These are phyloP conservation scores for Actinostola sp. DNA, from an alignment of 92 coral and sea anemone genomes.

Conservation along the genomic window DNA sequence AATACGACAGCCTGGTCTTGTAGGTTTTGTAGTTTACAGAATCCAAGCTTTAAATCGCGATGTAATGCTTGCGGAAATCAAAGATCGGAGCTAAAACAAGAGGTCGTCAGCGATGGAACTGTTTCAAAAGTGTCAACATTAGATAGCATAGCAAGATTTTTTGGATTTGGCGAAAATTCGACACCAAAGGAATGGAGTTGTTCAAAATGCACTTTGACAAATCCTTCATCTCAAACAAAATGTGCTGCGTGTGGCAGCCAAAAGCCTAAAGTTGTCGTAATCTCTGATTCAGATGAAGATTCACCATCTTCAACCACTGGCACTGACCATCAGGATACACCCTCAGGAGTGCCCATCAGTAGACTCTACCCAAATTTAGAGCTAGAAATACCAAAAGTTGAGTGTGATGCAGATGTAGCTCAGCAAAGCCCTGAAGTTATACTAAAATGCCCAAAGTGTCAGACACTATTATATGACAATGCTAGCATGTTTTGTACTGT, in stretches of 20 bases:
- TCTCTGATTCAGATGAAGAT: constrained; percentile 27
- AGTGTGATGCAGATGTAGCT: constrained; percentile 60
- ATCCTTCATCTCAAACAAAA: constrained; percentile 33
- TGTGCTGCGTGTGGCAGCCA: constrained; percentile 73
- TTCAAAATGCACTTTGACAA: constrained; percentile 66
- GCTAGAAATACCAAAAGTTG: constrained; percentile 50
- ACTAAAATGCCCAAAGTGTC: constrained; percentile 88
- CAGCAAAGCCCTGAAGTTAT: constrained; percentile 71
- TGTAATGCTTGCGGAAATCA: constrained; percentile 81
- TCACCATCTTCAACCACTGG: not conserved
- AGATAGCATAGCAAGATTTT: not conserved
- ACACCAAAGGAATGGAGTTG: constrained; percentile 74
- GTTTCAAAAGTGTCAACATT: constrained; percentile 2
- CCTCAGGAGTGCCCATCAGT: not conserved
- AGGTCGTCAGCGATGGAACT: constrained; percentile 18
- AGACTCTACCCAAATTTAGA: constrained; percentile 59
- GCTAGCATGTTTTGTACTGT: constrained; percentile 72
- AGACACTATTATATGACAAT: constrained; percentile 85
- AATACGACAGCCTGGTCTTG: constrained; percentile 63
- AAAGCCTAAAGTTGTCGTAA: constrained; percentile 23
- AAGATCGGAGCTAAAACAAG: constrained; percentile 23
- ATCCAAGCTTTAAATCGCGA: constrained; percentile 39
- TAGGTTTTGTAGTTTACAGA: constrained; percentile 63
- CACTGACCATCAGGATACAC: not conserved
- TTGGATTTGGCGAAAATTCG: not conserved